phyloP scores from a whole-genome alignment of 2,797 vertebrate species.

The Mallotus villosus region DNA sequence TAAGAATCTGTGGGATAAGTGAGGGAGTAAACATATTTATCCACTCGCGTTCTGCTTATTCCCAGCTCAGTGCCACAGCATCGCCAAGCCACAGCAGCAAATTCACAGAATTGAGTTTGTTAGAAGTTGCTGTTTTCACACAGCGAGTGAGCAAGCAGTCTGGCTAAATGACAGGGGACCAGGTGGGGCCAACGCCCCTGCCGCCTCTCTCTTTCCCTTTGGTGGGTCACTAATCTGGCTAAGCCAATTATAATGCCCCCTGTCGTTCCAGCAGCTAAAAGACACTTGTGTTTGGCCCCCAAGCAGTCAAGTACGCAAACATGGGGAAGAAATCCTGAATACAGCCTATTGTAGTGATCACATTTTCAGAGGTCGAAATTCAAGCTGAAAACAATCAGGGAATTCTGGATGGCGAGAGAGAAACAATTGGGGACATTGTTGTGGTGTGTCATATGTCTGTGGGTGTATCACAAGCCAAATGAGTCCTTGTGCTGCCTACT shows the following conservation, averaged over 20 bases:
- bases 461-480: conserved; percentile 37
- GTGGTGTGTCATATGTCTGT: conserved; percentile 35
- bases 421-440: conserved; percentile 56
- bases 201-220: conserved; percentile 32
- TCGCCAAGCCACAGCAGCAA: conserved; percentile 12
- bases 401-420: background rate
- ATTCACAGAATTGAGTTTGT: conserved; percentile 28
- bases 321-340: conserved; percentile 1
- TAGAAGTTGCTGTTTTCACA: conserved; percentile 32
- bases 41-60: background rate
- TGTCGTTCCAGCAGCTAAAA: conserved; percentile 19
- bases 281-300: conserved; percentile 10
- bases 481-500: conserved; percentile 37
- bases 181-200: conserved; percentile 36
- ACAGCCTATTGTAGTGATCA: background rate
- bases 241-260: conserved; percentile 11
- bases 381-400: background rate
- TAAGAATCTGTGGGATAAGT: background rate
- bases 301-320: conserved; percentile 13
- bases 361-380: background rate
- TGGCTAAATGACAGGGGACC: conserved; percentile 56
- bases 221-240: conserved; percentile 33
- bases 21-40: background rate
- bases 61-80: conserved; percentile 6
- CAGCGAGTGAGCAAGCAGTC: conserved; percentile 28